A percentile compares a stretch with the other conserved stretches of the same genome.
These are phyloP conservation scores for Brachionus sp. DNA, from an alignment of 1,140 invertebrate species.

Conservation along the genomic window DNA sequence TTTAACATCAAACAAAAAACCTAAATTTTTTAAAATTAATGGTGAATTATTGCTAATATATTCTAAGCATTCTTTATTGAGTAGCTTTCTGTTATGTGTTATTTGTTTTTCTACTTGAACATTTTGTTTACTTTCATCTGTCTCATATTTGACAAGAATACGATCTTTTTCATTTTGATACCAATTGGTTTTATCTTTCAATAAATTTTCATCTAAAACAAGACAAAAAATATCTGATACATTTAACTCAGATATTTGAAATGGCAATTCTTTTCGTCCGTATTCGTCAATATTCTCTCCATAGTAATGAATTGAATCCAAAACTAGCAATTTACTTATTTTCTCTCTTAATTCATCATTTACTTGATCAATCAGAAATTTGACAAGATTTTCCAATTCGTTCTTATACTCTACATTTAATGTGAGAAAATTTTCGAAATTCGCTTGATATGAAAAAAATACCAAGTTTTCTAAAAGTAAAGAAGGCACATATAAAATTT, in stretches of 20 bases:
- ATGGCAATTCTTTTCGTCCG: constrained; percentile 50
- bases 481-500: background rate
- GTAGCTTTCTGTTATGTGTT: background rate
- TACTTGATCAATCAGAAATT: constrained; percentile 49
- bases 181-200: background rate
- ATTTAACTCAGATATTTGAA: constrained; percentile 39
- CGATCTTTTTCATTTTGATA: background rate
- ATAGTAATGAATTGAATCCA: constrained; percentile 48
- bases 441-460: background rate
- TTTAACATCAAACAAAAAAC: constrained; percentile 3
- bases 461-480: background rate
- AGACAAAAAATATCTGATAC: background rate
- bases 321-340: constrained; percentile 48
- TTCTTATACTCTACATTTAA: background rate
- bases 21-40: background rate
- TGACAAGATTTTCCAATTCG: constrained; percentile 49
- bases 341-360: constrained; percentile 3
- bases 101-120: background rate
- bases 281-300: constrained; percentile 50
- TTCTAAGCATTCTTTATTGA: constrained; percentile 17
- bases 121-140: background rate
- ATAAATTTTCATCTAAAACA: background rate
- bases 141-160: background rate
- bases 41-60: constrained; percentile 9
- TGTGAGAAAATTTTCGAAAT: background rate